Evolutionary conservation across 2,797 vertebrate genomes (phyloP), one percentile per base, ranked within the genome.

Genomic region (Scolopax bukidnonensis): DNA sequence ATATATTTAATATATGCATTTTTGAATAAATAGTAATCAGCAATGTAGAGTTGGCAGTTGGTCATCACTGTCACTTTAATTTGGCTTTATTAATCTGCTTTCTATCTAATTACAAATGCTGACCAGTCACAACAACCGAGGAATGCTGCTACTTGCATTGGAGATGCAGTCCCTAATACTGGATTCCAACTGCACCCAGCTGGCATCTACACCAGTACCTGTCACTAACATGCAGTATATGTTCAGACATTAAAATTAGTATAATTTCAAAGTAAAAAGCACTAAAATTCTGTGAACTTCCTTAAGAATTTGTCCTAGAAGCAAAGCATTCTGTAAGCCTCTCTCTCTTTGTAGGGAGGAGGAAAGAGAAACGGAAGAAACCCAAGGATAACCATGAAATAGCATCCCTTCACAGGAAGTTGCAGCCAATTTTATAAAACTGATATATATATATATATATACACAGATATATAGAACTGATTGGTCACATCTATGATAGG

Each of bases 51-150:
- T 38, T 87, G 15, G 79, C 32, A 80, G 68, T 70, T 88, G 88
- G 76, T 85, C 56, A 93, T 80, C 68, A 86, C 54, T 41, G 63
- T 65, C 71, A 88, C 25, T 71, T 90, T 61, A 87, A 87, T 85
- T 73, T 85, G 59, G n/a, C 54, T 87, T 87, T 82, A 89, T 79
- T 93, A 25, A 82, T 68, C 73, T 80, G 23, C 21, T 92, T 93
- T 90, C 64, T 56, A 61, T 61, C 79, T 76, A 90, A 90, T 45
- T 80, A 85, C 76, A 85, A 91, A 87, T 80, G 75, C 57, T 75
- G 68, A 32, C 59, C 83, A 85, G 64, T 83, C 53, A 84, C 57
- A 81, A 74, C 63, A n/a, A 56, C 36, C 3, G 12, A 90, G 54
- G 63, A 79, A 69, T 50, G 33, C 59, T 73, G 63, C 56, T 80